phyloP scores from a whole-genome alignment of 2,113 vertebrate species.

The Caretta caretta region DNA sequence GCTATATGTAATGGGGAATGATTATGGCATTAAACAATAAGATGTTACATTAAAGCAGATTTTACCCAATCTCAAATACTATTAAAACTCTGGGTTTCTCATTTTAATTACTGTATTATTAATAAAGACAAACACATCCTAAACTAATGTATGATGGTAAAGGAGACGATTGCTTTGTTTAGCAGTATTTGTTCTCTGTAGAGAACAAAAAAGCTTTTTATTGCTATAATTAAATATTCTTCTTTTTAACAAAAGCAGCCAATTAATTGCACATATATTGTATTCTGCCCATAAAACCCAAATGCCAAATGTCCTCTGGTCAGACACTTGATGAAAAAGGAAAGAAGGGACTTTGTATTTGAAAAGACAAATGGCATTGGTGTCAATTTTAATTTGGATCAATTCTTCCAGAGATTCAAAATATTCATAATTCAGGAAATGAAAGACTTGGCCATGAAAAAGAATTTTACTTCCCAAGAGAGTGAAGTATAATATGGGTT shows the following conservation, averaged over 20 bases:
- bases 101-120: slow-evolving; percentile 51
- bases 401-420: slow-evolving; percentile 52
- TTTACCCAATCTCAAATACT: background rate
- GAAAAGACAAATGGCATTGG: slow-evolving; percentile 45
- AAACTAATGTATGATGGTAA: background rate
- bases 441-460: slow-evolving; percentile 18
- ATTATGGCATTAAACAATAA: background rate
- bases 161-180: slow-evolving; percentile 34
- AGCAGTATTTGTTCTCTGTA: slow-evolving; percentile 21
- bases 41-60: background rate
- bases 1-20: background rate
- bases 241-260: slow-evolving; percentile 56
- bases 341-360: slow-evolving; percentile 33
- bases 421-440: slow-evolving; percentile 13
- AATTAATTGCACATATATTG: slow-evolving; percentile 53
- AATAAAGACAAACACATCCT: slow-evolving; percentile 33
- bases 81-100: slow-evolving; percentile 22
- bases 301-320: slow-evolving; percentile 36
- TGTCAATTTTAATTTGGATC: slow-evolving; percentile 25
- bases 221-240: slow-evolving; percentile 56
- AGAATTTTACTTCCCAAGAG: slow-evolving; percentile 38
- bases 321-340: slow-evolving; percentile 15
- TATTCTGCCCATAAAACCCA: slow-evolving; percentile 38
- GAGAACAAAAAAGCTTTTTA: slow-evolving; percentile 60
- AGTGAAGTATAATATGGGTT: background rate